Percentiles rank a stretch among this genome's conserved stretches.
phyloP scores from a whole-genome alignment of 2,888 invertebrate species.

The Chrysolina haemoptera region DNA sequence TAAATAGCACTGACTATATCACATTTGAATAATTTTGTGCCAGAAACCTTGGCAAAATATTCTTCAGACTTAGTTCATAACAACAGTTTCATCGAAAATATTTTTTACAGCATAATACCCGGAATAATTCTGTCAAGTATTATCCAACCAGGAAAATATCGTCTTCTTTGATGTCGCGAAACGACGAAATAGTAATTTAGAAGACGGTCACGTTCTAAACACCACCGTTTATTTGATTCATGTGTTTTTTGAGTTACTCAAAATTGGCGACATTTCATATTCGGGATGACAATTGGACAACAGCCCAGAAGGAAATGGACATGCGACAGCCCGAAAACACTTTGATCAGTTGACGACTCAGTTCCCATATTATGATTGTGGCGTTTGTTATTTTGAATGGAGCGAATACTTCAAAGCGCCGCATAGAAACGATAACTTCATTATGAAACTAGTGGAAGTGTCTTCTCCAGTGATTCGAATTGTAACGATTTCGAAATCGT shows the following conservation, averaged over 20 bases:
- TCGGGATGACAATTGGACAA: constrained; percentile 23
- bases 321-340: neutral
- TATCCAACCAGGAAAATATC: neutral
- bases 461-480: neutral
- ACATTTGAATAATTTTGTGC: too few species aligned
- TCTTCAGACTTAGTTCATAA: neutral
- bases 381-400: neutral
- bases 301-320: constrained; percentile 18
- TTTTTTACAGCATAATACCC: neutral
- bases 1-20: too few species aligned
- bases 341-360: neutral
- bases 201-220: constrained; percentile 25
- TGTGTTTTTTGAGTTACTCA: constrained; percentile 28
- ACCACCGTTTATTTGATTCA: constrained; percentile 33
- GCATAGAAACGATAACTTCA: neutral
- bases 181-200: constrained; percentile 34
- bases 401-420: constrained; percentile 3
- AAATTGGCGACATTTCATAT: constrained; percentile 28
- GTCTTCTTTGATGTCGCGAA: constrained; percentile 28
- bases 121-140: neutral
- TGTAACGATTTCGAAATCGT: neutral
- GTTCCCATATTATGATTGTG: neutral
- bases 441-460: neutral
- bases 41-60: neutral
- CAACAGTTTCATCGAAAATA: neutral